A percentile compares a stretch with the other conserved stretches of the same genome.
phyloP scores from a whole-genome alignment of 2,113 vertebrate species.

The Pantherophis guttatus region DNA sequence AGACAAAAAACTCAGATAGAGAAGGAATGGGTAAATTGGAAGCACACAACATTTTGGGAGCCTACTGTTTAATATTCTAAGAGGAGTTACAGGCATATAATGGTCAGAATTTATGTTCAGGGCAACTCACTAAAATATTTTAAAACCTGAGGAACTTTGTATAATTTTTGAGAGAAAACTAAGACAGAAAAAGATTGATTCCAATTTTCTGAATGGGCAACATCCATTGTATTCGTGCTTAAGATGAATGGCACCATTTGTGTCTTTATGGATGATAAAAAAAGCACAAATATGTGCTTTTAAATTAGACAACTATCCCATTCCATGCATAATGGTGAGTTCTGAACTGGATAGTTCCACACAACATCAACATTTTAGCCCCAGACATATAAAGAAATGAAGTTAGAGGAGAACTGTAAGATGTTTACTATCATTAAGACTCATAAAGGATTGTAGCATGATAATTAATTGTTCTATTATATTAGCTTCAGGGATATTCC shows the following conservation, averaged over 20 bases:
- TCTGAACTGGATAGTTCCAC: too few relatives aligned
- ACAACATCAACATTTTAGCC: neutral
- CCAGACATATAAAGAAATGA: neutral
- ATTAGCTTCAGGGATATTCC: neutral
- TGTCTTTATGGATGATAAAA: neutral
- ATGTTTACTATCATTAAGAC: neutral
- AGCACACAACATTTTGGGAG: neutral
- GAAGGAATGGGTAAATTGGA: neutral
- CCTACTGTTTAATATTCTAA: neutral
- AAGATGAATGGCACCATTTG: neutral
- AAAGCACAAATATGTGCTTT: neutral
- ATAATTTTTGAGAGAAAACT: neutral
- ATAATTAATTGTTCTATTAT: neutral
- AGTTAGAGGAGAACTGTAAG: neutral
- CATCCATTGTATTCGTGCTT: neutral
- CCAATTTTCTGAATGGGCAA: neutral
- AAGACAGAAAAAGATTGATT: neutral
- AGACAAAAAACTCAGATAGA: neutral
- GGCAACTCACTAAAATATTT: neutral
- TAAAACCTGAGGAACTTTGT: neutral
- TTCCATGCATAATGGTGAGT: neutral
- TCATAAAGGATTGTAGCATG: neutral
- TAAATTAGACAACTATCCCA: neutral
- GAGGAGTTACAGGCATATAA: neutral
- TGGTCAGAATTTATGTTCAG: neutral